Evolutionary conservation across 2,113 vertebrate genomes (phyloP), one percentile per base, ranked within the genome.

Genomic region (Pachycephala philippinensis): DNA sequence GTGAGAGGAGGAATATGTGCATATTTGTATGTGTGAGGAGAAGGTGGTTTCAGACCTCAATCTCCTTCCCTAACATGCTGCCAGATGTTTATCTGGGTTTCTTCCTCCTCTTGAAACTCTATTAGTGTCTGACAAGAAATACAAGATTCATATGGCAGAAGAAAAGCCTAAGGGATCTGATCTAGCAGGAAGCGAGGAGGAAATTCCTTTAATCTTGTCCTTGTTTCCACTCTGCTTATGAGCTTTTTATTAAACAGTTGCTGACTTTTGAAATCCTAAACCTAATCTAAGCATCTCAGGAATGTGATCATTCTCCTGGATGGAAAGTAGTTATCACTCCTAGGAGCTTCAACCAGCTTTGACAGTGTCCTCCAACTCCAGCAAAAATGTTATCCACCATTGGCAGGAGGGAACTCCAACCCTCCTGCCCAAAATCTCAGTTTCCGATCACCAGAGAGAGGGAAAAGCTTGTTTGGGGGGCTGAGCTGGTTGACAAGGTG

Each of bases 161-260:
- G 68, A 74, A 42, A 78, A 91, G 84, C 74, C 57, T 52, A 30
- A 47, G 78, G 87, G 93, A 90, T 71, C 50, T 63, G 69, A 89
- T 89, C 87, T 61, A 95, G 74, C 84, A 93, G 94, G 92, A 97
- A 96, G 84, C 0, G 21, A 91, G 59, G 66, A 90, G 76, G 83
- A 95, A 95, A 96, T 50, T 77, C 83, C 75, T 94, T 94, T 93
- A 96, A 95, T 93, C 96, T 96, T 95, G 92, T 95, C 95, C 86
- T 90, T 93, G 88, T 88, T 94, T 92, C 90, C 94, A 93, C 79
- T 81, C 83, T 70, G 59, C 83, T 92, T 93, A 89, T 81, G 90
- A 96, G 78, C 45, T 80, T 96, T 83, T 86, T 80, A 90, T 92
- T 80, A 84, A 93, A 80, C 63, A 80, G 75, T 93, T 93, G 78